Evolutionary conservation across 2,797 vertebrate species (phyloP).

Genomic region (Sparus aurata): DNA sequence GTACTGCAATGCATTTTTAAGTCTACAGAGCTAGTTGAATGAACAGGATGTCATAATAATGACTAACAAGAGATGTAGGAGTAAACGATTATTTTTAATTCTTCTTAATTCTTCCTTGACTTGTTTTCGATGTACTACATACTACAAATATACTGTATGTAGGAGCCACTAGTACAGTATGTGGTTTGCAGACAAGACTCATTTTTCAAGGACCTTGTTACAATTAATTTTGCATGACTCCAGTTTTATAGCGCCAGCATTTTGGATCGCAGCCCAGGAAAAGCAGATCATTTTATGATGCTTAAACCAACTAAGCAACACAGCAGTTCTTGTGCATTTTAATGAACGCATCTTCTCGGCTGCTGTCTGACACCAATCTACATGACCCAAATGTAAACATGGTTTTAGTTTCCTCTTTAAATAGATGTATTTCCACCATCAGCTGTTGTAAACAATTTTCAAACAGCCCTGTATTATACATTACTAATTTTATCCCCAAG

Average conservation of each 20-base stretch:
- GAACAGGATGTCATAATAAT: slow-evolving; percentile 6
- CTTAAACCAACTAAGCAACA: slow-evolving; percentile 34
- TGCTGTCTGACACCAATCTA: slow-evolving; percentile 19
- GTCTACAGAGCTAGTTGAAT: not conserved
- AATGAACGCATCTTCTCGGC: slow-evolving; percentile 21
- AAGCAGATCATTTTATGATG: slow-evolving; percentile 42
- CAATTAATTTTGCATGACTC: slow-evolving; percentile 51
- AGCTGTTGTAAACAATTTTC: not conserved
- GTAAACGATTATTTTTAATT: slow-evolving; percentile 9
- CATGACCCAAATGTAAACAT: slow-evolving; percentile 33
- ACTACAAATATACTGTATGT: slow-evolving; percentile 4
- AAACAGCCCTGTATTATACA: not conserved
- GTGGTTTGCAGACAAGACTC: not conserved
- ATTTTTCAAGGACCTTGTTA: slow-evolving; percentile 41
- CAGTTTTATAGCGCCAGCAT: slow-evolving; percentile 22
- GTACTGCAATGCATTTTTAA: slow-evolving; percentile 5
- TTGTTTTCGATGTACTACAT: slow-evolving; percentile 6
- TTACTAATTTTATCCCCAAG: not conserved
- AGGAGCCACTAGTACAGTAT: not conserved
- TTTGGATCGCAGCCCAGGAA: slow-evolving; percentile 42
- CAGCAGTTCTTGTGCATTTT: slow-evolving; percentile 19
- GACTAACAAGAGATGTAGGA: not conserved
- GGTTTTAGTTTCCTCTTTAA: slow-evolving; percentile 14
- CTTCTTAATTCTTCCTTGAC: not conserved
- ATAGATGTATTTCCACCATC: slow-evolving; percentile 1